Evolutionary conservation across 2,113 vertebrate species (phyloP), one percentile per base, ranked within the genome.

Genomic region (Trichomycterus rosablanca): DNA sequence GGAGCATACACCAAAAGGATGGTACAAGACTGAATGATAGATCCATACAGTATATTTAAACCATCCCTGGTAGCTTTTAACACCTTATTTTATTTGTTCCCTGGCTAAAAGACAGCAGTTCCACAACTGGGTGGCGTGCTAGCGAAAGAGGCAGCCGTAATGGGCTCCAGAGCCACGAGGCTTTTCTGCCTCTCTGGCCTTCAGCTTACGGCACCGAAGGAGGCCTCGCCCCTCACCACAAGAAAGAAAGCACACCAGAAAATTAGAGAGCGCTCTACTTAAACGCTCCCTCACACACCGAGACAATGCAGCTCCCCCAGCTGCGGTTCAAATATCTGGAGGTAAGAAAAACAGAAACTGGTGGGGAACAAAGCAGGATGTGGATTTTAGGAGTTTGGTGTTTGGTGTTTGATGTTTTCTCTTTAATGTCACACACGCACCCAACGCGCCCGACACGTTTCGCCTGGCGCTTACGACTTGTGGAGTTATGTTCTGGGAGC

Each of bases 181-280:
- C 65, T 73, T n/a, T 55, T 64, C 44, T 59, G 53, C 5, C 16
- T 71, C 62, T 70, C 26, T 62, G 59, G 19, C 53, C 55, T 64
- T 40, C 56, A 52, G 60, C 35, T 70, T 34, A 56, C 54, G 55
- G 59, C 71, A 35, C 43, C 65, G 79, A 83, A 76, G 80, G 77
- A 77, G 74, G 76, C 49, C 59, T 69, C 30, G 46, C 55, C 59
- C 54, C 45, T 66, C 30, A 55, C 84, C 87, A 88, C 87, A 88
- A 87, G 80, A 88, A 86, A 89, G 83, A 78, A 73, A 66, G 73
- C 68, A n/a, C 37, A 58, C 60, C 60, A 74, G 84, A 84, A 87
- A 88, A 86, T 87, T 83, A 87, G 79, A 86, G 82, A 85, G 87
- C 70, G 80, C 83, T 83, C 67, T 73, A 82, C 70, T 83, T 83